Evolutionary conservation across 1,140 invertebrate species (phyloP).

Genomic region (Planococcus citri): DNA sequence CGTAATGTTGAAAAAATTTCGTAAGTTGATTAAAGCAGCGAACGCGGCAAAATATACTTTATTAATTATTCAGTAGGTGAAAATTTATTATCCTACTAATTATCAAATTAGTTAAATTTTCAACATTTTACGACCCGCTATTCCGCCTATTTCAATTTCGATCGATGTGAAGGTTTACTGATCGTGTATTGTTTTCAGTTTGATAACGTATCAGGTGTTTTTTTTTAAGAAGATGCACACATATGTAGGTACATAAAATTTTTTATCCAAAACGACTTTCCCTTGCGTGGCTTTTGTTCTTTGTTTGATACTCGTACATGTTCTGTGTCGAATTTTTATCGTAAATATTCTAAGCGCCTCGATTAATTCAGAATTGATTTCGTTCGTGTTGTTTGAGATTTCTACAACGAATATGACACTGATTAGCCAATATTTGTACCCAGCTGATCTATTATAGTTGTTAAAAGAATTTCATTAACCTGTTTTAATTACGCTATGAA

Average conservation of each 20-base stretch:
- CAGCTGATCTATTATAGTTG: slow-evolving; percentile 1
- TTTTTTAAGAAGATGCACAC: no score
- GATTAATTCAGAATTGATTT: background rate
- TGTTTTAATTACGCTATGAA: background rate
- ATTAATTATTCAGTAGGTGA: background rate
- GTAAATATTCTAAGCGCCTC: background rate
- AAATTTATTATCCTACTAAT: background rate
- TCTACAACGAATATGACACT: background rate
- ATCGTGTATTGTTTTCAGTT: background rate
- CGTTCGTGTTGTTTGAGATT: background rate
- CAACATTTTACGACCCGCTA: slow-evolving; percentile 6
- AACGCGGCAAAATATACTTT: background rate
- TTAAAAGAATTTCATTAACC: slow-evolving; percentile 4
- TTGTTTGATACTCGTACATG: no score
- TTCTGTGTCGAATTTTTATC: background rate
- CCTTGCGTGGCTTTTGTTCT: no score
- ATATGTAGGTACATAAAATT: no score
- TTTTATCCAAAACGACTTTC: no score
- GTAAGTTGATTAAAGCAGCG: background rate
- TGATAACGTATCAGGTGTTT: background rate
- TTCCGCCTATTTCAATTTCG: no score
- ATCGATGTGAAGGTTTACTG: background rate
- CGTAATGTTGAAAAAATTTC: background rate
- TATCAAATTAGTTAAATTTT: background rate
- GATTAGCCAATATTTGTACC: background rate